A percentile compares a stretch with the other conserved stretches of the same genome.
Conservation (phyloP, 1,140 invertebrate genomes). For the Ylistrum balloti region DNA sequence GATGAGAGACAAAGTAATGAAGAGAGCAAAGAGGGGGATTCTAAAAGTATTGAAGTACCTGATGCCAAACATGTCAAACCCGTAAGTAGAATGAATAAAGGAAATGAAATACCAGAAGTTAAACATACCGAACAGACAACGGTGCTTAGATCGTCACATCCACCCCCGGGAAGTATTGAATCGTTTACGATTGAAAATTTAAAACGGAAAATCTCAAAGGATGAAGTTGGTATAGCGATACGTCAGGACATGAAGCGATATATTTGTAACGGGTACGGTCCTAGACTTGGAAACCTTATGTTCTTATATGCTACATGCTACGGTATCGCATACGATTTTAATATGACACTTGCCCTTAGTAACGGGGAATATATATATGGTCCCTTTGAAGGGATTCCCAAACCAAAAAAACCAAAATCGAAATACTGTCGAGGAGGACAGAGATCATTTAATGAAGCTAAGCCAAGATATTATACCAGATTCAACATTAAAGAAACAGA, state of each 20-base stretch:
- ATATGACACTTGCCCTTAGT: neutral
- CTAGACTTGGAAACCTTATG: conserved; percentile 43
- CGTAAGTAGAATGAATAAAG: neutral
- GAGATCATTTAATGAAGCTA: neutral
- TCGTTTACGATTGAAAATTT: conserved; percentile 4
- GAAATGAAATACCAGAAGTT: neutral
- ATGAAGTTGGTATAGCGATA: neutral
- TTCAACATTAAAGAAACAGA: neutral
- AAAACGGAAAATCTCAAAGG: neutral
- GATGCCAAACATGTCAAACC: neutral
- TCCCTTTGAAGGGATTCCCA: conserved; percentile 8
- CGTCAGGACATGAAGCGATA: neutral
- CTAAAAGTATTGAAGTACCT: neutral
- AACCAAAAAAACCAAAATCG: conserved; percentile 15
- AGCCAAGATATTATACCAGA: neutral
- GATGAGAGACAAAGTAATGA: neutral
- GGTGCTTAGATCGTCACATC: neutral
- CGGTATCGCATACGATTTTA: neutral
- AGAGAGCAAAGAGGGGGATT: too few species aligned
- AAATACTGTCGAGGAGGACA: neutral
- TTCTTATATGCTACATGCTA: neutral
- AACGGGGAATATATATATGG: conserved; percentile 30
- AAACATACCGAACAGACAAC: neutral
- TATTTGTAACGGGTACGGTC: conserved; percentile 44
- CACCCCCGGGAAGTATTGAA: neutral